phyloP scores from a whole-genome alignment of 2,797 vertebrate species.

The Phoebastria nigripes region DNA sequence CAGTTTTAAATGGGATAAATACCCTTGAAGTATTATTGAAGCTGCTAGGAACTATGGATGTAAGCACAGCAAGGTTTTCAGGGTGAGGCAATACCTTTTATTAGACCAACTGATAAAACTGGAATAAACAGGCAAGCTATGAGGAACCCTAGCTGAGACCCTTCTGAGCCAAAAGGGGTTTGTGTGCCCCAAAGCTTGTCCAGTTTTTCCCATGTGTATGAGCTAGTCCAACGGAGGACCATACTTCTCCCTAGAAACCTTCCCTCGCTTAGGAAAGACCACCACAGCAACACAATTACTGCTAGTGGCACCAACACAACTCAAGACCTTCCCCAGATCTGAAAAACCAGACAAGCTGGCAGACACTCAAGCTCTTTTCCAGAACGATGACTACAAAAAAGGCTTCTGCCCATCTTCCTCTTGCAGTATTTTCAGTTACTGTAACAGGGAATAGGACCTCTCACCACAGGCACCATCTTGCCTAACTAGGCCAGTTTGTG shows the following conservation, averaged over 20 bases:
- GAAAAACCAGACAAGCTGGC: neutral
- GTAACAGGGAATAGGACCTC: neutral
- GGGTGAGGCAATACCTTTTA: neutral
- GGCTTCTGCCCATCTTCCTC: neutral
- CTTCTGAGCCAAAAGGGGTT: neutral
- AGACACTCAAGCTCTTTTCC: neutral
- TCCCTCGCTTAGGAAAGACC: neutral
- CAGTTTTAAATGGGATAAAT: neutral
- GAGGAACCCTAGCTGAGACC: neutral
- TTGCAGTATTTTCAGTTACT: neutral
- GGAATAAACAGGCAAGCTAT: neutral
- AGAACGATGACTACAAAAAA: neutral
- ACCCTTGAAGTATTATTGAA: neutral
- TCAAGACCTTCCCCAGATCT: neutral
- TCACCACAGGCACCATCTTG: conserved; percentile 12
- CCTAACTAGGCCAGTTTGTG: neutral
- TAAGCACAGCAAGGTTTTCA: neutral
- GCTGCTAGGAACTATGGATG: neutral
- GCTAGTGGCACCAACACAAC: neutral
- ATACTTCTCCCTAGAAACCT: neutral
- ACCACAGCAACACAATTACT: neutral
- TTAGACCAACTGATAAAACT: neutral
- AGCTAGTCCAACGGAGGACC: neutral
- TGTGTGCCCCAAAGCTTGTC: neutral
- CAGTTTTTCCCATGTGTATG: neutral